phyloP scores from a whole-genome alignment of 2,113 vertebrate species.

The Urocynchramus pylzowi region DNA sequence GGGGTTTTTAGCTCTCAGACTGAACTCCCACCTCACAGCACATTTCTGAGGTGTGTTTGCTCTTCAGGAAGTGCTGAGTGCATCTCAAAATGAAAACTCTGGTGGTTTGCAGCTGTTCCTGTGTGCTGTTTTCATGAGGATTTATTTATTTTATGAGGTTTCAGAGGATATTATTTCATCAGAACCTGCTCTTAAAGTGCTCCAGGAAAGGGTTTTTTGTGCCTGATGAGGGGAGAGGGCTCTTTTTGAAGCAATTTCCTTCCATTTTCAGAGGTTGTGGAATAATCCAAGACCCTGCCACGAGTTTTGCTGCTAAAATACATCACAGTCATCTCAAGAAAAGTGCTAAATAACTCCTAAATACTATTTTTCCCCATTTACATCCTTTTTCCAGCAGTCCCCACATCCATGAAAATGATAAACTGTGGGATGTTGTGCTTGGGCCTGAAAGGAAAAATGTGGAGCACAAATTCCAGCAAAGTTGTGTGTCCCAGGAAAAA shows the following conservation, averaged over 20 bases:
- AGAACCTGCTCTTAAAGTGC: not conserved
- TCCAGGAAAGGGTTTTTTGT: not conserved
- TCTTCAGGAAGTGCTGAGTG: not conserved
- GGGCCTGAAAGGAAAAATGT: not conserved
- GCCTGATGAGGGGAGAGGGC: not conserved
- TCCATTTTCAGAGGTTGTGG: not conserved
- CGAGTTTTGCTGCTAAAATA: not conserved
- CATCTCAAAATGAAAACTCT: not conserved
- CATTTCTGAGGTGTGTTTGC: not conserved
- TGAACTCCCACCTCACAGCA: not conserved
- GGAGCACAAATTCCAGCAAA: not conserved
- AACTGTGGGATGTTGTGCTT: not conserved
- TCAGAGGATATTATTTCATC: not conserved
- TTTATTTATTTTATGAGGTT: no score
- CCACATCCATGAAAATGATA: not conserved
- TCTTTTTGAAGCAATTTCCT: not conserved
- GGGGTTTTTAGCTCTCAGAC: not conserved
- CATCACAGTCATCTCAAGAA: not conserved
- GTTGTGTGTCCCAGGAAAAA: not conserved
- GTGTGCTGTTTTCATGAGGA: rapidly evolving
- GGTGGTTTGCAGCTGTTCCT: not conserved
- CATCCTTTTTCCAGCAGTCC: not conserved
- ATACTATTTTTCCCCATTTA: not conserved
- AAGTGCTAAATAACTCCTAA: not conserved
- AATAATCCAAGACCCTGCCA: not conserved